These are phyloP conservation scores for Scyliorhinus canicula DNA, from an alignment of 2,797 vertebrate genomes.

Conservation along the genomic window DNA sequence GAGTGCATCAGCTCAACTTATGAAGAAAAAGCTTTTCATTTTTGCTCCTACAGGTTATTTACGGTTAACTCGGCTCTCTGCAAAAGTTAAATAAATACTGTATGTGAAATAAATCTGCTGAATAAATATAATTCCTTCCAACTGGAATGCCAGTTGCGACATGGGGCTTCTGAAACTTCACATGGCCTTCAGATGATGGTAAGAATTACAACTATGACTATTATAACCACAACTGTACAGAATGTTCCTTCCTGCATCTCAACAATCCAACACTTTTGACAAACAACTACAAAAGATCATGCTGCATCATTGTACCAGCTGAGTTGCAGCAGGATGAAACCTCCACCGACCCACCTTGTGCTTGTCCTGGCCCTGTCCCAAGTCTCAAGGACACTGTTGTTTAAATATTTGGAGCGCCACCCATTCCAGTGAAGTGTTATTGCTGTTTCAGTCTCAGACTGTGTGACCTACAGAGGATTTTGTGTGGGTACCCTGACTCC, in stretches of 20 bases:
- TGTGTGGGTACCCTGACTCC: not conserved
- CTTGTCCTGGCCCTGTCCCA: not conserved
- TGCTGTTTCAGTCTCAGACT: not conserved
- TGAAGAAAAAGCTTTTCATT: not conserved
- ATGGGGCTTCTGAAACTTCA: too few species aligned
- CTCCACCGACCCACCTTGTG: not conserved
- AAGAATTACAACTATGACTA: too few species aligned
- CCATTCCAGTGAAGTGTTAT: not conserved
- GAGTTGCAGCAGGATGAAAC: not conserved
- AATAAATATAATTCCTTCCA: not conserved
- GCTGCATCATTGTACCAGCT: not conserved
- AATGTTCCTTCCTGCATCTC: not conserved
- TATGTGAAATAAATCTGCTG: not conserved
- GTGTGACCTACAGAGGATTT: not conserved
- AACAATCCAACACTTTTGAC: not conserved
- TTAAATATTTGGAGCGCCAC: not conserved
- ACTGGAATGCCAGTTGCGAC: not conserved
- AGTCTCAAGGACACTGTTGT: not conserved
- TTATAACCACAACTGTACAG: not conserved
- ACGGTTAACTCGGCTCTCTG: not conserved
- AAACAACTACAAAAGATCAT: not conserved
- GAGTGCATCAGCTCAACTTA: not conserved
- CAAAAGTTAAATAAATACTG: not conserved
- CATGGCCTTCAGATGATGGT: too few species aligned
- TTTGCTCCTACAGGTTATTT: not conserved